Base-by-base conservation (phyloP, 2,888 invertebrate species). In the Yponomeuta evonymella region DNA sequence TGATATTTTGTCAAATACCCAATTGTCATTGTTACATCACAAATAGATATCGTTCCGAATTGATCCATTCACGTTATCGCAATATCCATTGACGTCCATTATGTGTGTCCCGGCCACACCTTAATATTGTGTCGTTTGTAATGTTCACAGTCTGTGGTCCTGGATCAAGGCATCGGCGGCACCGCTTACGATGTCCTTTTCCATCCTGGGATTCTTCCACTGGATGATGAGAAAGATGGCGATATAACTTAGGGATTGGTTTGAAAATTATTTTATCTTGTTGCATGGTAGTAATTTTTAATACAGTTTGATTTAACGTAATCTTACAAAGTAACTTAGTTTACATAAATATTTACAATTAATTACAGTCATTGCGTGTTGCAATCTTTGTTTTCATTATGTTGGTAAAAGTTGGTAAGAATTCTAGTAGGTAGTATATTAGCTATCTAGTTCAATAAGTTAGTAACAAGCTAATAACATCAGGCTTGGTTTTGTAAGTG, bases 121-220 rank as follows among this genome's bases (percentile, higher is more conserved):
- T 43, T 58, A 58, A 58, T 15, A 8, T 58, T 58, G 51, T 1
- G 15, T 58, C 4, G 15, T 58, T 15, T 58, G 15, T 58, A 2
- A 73, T 72, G 76, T 82, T 91, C 92, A 72, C 89, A 96, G 96
- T 79, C 80, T 96, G 23, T 94, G 95, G 94, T 94, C 94, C 71
- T 96, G 96, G 96, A 89, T 96, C 72, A 95, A 94, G 85, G 96
- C 96, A 11, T 95, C 96, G 3, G 94, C 94, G 23, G 92, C 96
- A 71, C 97, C 97, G n/a, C 85, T 97, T n/a, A 93, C 94, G 70
- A 96, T 96, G 90, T 97, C 97, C 0, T 95, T 97, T 78, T 91
- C 94, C 0, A 94, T 97, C 72, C 88, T 97, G 72, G 94, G 93
- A 62, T 94, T 96, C 79, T 96, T 97, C 79, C 96, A 96, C 77